Conservation (phyloP, 2,113 vertebrate genomes). For the Tor tambroides region DNA sequence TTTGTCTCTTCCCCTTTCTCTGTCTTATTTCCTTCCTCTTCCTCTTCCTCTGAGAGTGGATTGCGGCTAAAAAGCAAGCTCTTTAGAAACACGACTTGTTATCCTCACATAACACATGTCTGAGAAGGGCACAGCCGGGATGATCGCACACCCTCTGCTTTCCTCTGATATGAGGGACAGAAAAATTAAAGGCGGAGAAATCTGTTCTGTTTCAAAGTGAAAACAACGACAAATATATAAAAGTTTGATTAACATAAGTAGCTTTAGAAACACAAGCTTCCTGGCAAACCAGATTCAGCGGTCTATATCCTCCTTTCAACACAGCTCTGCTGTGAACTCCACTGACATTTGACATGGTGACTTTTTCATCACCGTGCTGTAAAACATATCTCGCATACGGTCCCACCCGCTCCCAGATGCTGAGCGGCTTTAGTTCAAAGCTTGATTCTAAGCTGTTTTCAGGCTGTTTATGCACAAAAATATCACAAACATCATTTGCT, state of each 20-base stretch:
- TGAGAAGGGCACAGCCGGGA: slow-evolving; percentile 67
- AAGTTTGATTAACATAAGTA: slow-evolving; percentile 73
- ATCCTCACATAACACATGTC: slow-evolving; percentile 72
- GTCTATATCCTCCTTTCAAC: slow-evolving; percentile 53
- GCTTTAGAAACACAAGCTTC: slow-evolving; percentile 70
- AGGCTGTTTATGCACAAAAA: slow-evolving; percentile 12
- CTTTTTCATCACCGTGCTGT: slow-evolving; percentile 41
- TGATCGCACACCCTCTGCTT: slow-evolving; percentile 72
- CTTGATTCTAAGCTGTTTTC: slow-evolving; percentile 48
- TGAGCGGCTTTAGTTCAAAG: slow-evolving; percentile 33
- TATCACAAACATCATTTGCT: slow-evolving; percentile 27
- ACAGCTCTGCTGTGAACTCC: slow-evolving; percentile 55
- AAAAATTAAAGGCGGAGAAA: slow-evolving; percentile 54
- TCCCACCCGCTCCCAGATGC: background rate
- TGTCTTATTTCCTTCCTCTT: background rate
- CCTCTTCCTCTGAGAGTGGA: slow-evolving; percentile 59
- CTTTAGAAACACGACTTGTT: slow-evolving; percentile 73
- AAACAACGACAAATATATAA: slow-evolving; percentile 69
- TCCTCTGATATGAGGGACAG: slow-evolving; percentile 65
- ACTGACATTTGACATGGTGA: slow-evolving; percentile 64
- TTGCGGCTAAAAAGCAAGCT: slow-evolving; percentile 60
- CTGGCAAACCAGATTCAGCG: slow-evolving; percentile 76
- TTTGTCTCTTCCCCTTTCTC: background rate
- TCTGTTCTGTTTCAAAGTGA: slow-evolving; percentile 62
- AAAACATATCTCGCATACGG: slow-evolving; percentile 45